Evolutionary conservation across 1,140 invertebrate genomes (phyloP).

Genomic region (Neuroterus valhalla): DNA sequence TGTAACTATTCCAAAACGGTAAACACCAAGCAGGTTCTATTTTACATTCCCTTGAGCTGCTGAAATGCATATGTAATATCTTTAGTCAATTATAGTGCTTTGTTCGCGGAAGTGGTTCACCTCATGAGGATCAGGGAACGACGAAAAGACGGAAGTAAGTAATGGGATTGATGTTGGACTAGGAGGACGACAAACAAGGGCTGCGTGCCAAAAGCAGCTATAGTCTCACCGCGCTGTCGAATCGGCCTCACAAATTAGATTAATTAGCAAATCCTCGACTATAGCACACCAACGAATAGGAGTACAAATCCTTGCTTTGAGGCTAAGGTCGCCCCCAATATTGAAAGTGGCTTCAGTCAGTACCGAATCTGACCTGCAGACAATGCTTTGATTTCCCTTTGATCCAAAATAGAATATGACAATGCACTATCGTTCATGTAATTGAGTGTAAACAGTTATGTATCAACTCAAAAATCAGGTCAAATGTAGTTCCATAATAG

Average conservation of each 20-base stretch:
- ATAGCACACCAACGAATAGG: slow-evolving; percentile 43
- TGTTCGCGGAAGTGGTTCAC: slow-evolving; percentile 40
- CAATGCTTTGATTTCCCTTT: slow-evolving; percentile 19
- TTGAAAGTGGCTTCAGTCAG: slow-evolving; percentile 14
- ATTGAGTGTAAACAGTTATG: not conserved
- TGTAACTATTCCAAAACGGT: too few species aligned
- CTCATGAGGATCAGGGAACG: slow-evolving; percentile 47
- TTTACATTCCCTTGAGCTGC: not conserved
- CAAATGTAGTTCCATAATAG: not conserved
- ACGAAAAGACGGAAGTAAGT: slow-evolving; percentile 24
- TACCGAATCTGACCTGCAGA: slow-evolving; percentile 25
- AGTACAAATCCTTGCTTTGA: slow-evolving; percentile 52
- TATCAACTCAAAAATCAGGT: not conserved
- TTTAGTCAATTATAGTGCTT: not conserved
- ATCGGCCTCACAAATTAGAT: slow-evolving; percentile 53
- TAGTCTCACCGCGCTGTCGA: slow-evolving; percentile 34
- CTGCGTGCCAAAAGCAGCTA: slow-evolving; percentile 40
- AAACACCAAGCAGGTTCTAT: too few species aligned
- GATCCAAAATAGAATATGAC: slow-evolving; percentile 6
- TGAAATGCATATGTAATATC: not conserved
- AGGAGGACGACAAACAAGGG: slow-evolving; percentile 47
- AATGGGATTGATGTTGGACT: slow-evolving; percentile 24
- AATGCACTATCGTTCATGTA: not conserved
- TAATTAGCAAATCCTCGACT: slow-evolving; percentile 50
- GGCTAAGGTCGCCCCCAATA: slow-evolving; percentile 19